These are phyloP conservation scores for Timema podura DNA, from an alignment of 2,888 invertebrate species.

Conservation along the genomic window DNA sequence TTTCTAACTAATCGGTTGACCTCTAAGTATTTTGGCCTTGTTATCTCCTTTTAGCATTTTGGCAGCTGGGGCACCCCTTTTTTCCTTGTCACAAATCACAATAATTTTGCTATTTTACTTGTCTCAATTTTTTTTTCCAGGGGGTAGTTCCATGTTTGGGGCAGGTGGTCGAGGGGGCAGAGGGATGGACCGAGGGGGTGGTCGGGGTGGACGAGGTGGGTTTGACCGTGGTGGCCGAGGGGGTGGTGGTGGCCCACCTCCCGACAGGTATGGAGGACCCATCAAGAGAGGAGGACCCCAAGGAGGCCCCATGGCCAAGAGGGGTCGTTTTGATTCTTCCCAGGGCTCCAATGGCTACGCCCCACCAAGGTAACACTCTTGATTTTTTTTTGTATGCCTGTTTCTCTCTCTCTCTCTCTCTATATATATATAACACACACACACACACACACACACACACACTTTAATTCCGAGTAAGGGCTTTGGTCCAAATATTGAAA, in stretches of 20 bases:
- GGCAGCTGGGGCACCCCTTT: no score
- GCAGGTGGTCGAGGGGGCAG: constrained; percentile 23
- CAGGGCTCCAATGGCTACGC: constrained; percentile 25
- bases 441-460: no score
- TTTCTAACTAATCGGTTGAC: no score
- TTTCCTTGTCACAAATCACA: no score
- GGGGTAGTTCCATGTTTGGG: not conserved
- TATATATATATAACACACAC: no score
- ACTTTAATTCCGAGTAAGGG: no score
- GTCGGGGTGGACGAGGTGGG: constrained; percentile 23
- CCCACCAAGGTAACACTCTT: constrained; percentile 20
- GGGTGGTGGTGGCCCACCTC: constrained; percentile 15
- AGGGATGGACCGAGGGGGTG: constrained; percentile 25
- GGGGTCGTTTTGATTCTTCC: constrained; percentile 27
- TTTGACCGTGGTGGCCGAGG: constrained; percentile 27
- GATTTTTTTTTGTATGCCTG: not conserved
- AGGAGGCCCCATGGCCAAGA: constrained; percentile 28
- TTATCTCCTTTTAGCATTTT: no score
- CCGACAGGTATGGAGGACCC: constrained; percentile 19
- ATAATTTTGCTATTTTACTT: no score
- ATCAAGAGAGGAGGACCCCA: constrained; percentile 24
- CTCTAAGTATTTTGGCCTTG: no score
- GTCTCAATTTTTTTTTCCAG: no score
- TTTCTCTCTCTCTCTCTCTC: no score
- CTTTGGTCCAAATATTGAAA: no score